Percentiles rank a stretch among this genome's conserved stretches.
Conservation (phyloP, 2,797 vertebrate species). For the Myripristis murdjan region DNA sequence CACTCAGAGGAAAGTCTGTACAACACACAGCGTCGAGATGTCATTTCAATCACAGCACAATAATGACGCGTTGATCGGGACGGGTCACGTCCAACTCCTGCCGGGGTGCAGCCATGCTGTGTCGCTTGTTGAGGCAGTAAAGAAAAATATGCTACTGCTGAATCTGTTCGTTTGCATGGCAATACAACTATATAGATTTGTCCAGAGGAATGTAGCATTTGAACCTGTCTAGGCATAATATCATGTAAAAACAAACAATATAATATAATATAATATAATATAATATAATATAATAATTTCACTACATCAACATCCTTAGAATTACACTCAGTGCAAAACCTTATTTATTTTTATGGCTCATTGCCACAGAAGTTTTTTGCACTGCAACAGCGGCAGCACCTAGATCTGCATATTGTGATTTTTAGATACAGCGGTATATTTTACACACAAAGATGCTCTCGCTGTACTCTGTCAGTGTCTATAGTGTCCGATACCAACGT, state of each 20-base stretch:
- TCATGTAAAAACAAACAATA: conserved; percentile 12
- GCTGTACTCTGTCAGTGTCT: conserved; percentile 17
- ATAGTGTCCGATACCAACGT: not conserved
- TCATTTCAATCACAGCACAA: conserved; percentile 52
- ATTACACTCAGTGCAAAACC: conserved; percentile 35
- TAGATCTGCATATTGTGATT: conserved; percentile 8
- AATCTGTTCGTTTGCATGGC: conserved; percentile 17
- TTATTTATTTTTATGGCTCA: conserved; percentile 17
- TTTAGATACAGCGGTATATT: conserved; percentile 54
- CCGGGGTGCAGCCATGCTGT: conserved; percentile 46
- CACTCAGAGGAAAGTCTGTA: conserved; percentile 39
- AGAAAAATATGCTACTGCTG: not conserved
- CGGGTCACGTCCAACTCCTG: conserved; percentile 52
- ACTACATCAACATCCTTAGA: conserved; percentile 36
- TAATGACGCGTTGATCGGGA: conserved; percentile 46
- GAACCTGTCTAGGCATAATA: conserved; percentile 19
- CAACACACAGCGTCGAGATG: conserved; percentile 21
- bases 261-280: not conserved
- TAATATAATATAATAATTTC: conserved; percentile 36
- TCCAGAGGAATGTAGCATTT: conserved; percentile 25
- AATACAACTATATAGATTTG: conserved; percentile 40
- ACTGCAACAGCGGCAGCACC: conserved; percentile 17
- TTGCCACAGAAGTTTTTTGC: conserved; percentile 29
- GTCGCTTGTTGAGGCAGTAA: conserved; percentile 18
- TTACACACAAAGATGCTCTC: conserved; percentile 50